Conservation (phyloP, 2,113 vertebrate species). For the Arothron firmamentum region DNA sequence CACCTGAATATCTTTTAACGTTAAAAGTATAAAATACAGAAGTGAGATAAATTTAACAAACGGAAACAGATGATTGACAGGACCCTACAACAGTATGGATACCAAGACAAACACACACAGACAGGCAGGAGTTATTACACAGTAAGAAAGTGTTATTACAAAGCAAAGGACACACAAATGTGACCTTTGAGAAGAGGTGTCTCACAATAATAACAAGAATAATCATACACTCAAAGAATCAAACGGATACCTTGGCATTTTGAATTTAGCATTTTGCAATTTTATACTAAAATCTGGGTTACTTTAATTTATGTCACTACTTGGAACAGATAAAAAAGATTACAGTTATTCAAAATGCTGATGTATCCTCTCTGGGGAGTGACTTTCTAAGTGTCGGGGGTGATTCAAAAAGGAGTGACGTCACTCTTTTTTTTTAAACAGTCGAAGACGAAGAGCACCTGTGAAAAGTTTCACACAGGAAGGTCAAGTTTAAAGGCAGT, state of each 20-base stretch:
- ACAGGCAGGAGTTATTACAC: slow-evolving; percentile 35
- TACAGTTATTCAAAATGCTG: slow-evolving; percentile 56
- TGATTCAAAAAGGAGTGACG: slow-evolving; percentile 30
- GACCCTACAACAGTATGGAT: background rate
- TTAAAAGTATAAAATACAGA: too few species aligned
- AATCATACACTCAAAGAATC: slow-evolving; percentile 23
- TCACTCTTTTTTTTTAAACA: slow-evolving; percentile 33
- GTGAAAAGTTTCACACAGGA: slow-evolving; percentile 42
- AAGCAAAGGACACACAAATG: slow-evolving; percentile 41
- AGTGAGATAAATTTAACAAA: background rate
- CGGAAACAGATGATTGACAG: slow-evolving; percentile 11
- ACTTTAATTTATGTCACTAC: background rate
- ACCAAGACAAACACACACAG: slow-evolving; percentile 14
- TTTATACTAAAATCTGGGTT: slow-evolving; percentile 1
- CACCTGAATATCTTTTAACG: too few species aligned
- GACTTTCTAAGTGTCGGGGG: slow-evolving; percentile 29
- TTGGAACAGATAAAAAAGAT: background rate
- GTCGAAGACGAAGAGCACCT: slow-evolving; percentile 25
- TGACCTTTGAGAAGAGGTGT: slow-evolving; percentile 39
- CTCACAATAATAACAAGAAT: slow-evolving; percentile 10
- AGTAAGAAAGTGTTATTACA: slow-evolving; percentile 53
- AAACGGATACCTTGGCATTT: slow-evolving; percentile 61
- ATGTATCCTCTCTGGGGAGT: slow-evolving; percentile 32
- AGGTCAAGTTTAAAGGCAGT: slow-evolving; percentile 51
- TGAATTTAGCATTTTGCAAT: slow-evolving; percentile 30